These are phyloP conservation scores for Ips nitidus DNA, from an alignment of 1,140 invertebrate species.

Conservation along the genomic window DNA sequence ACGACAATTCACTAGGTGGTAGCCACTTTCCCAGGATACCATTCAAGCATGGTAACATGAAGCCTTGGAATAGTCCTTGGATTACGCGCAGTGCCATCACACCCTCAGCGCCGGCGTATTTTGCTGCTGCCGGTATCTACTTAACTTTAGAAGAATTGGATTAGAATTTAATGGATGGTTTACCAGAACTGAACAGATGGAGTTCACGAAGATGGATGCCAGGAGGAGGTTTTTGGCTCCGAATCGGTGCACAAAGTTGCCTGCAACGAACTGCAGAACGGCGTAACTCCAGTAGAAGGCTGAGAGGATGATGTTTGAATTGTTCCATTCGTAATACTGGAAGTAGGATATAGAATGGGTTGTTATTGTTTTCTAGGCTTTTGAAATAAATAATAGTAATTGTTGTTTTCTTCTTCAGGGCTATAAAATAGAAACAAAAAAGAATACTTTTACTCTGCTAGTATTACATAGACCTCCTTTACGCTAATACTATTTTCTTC, in stretches of 20 bases:
- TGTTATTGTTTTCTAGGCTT: too few species aligned
- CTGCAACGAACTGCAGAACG: slow-evolving; percentile 64
- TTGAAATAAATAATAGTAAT: too few species aligned
- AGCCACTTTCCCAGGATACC: slow-evolving; percentile 79
- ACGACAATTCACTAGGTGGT: slow-evolving; percentile 60
- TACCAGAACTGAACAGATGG: slow-evolving; percentile 52
- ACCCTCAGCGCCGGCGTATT: slow-evolving; percentile 58
- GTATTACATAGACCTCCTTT: too few species aligned
- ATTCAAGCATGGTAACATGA: slow-evolving; percentile 77
- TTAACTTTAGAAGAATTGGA: slow-evolving; percentile 38
- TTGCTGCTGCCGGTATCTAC: slow-evolving; percentile 54
- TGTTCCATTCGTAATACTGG: slow-evolving; percentile 52
- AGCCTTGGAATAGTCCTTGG: slow-evolving; percentile 77
- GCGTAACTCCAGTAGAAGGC: slow-evolving; percentile 71
- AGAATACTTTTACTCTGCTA: too few species aligned
- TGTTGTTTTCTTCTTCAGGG: too few species aligned
- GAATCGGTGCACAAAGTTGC: slow-evolving; percentile 63
- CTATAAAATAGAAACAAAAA: too few species aligned
- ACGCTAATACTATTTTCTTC: too few species aligned
- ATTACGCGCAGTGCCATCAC: slow-evolving; percentile 66
- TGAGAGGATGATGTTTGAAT: slow-evolving; percentile 59
- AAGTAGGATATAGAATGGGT: slow-evolving; percentile 15
- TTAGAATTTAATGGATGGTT: slow-evolving; percentile 5
- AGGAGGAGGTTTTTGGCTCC: slow-evolving; percentile 65
- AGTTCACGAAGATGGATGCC: slow-evolving; percentile 56